Evolutionary conservation across 2,888 invertebrate species (phyloP), one percentile per base, ranked within the genome.

Genomic region (Aricia artaxerxes): DNA sequence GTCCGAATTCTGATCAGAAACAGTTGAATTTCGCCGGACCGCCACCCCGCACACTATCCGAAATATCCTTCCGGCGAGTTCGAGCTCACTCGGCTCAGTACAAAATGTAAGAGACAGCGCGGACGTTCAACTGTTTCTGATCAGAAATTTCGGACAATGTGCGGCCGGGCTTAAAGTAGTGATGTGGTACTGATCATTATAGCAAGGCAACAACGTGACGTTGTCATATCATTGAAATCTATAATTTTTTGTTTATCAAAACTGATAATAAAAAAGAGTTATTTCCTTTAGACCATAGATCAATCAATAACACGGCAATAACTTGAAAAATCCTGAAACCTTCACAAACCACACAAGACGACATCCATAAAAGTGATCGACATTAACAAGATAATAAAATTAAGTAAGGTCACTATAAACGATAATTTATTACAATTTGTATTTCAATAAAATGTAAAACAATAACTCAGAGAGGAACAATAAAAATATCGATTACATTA

Each of bases 401-500:
- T 38, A 35, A 35, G 11, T 35, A 11, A 69, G 16, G 69, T 38
- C 69, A 69, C 69, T 69, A 35, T 13, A 69, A 69, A 69, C 13
- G 5, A 44, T 49, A 44, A 44, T 73, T n/a, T 44, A 73, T 73
- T 44, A 49, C 49, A 49, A 49, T 16, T 75, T 75, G 44, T 75
- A 75, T 75, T 75, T 75, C 35, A 53, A 53, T 57, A 76, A 53
- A 53, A 76, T 38, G 49, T 76, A 76, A 76, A 76, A 76, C 57
- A 76, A 76, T 76, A 57, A 57, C 35, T 78, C 76, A 64, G 75
- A 44, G 61, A 78, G 49, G 13, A 75, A 80, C 72, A 57, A 76
- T 81, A 81, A 82, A 88, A 86, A 89, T 90, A 89, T 87, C 87
- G 87, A 88, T 91, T 88, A 90, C 89, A 90, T 89, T 87, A 88